Percentiles rank a stretch among this genome's conserved stretches.
Conservation (phyloP, 2,888 invertebrate genomes). For the Callyntrura sp. region DNA sequence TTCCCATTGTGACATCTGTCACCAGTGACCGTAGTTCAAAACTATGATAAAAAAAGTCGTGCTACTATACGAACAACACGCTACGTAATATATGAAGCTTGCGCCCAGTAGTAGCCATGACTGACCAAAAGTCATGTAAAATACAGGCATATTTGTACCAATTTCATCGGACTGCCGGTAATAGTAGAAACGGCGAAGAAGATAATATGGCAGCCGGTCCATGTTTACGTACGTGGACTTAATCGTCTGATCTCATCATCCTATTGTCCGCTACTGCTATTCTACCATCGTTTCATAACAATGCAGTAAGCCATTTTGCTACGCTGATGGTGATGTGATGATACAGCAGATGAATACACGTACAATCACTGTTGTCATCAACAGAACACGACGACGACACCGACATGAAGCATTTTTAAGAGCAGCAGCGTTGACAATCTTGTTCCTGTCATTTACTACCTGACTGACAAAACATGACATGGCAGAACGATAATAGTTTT, state of each 20-base stretch:
- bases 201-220: too few species aligned
- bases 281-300: not conserved
- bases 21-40: too few species aligned
- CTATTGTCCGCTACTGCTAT: not conserved
- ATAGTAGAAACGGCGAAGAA: too few species aligned
- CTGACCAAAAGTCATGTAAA: too few species aligned
- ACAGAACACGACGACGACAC: not conserved
- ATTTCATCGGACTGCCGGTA: too few species aligned
- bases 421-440: conserved; percentile 49
- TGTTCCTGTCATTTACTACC: conserved; percentile 48
- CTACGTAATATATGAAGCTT: too few species aligned
- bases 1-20: too few species aligned
- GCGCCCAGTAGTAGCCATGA: too few species aligned
- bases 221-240: not conserved
- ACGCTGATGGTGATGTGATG: not conserved
- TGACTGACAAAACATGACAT: conserved; percentile 40
- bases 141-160: too few species aligned
- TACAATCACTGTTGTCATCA: not conserved
- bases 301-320: not conserved
- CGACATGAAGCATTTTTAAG: conserved; percentile 18
- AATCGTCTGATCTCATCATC: conserved; percentile 2
- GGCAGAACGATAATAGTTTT: conserved; percentile 44
- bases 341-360: not conserved
- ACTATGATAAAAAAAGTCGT: too few species aligned
- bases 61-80: too few species aligned